Evolutionary conservation across 2,888 invertebrate genomes (phyloP).

Genomic region (Dinocampus coccinellae): DNA sequence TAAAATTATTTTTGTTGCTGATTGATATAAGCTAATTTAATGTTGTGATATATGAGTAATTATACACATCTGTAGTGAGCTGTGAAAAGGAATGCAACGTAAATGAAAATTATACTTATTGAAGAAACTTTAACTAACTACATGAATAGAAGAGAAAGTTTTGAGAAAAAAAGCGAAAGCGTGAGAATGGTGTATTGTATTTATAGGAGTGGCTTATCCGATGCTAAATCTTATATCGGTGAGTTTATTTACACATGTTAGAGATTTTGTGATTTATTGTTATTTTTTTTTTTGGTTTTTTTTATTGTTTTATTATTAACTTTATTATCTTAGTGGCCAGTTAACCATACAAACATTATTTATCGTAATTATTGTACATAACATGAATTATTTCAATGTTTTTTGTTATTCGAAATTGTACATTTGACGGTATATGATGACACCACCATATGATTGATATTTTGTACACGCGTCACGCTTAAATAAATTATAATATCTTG

Average conservation of each 20-base stretch:
- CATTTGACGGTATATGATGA: neutral
- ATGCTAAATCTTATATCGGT: conserved; percentile 25
- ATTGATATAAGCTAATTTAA: conserved; percentile 23
- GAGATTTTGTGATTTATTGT: conserved; percentile 16
- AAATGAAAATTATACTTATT: neutral
- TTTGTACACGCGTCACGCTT: conserved; percentile 33
- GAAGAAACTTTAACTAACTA: neutral
- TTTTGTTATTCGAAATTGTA: conserved; percentile 21
- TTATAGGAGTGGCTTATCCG: conserved; percentile 26
- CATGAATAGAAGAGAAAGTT: conserved; percentile 1
- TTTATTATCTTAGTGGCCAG: conserved; percentile 16
- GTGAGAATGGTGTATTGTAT: conserved; percentile 15
- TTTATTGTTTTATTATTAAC: conserved; percentile 17
- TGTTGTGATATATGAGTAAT: conserved; percentile 22
- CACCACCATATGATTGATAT: neutral
- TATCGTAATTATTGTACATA: conserved; percentile 24
- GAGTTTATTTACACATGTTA: conserved; percentile 21
- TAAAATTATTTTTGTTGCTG: no score
- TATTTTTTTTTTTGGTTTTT: no score
- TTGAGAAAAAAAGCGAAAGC: neutral
- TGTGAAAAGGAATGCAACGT: neutral
- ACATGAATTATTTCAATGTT: conserved; percentile 19
- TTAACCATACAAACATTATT: conserved; percentile 18
- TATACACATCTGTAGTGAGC: conserved; percentile 22
- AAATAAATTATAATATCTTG: conserved; percentile 46